Conservation (phyloP, 2,888 invertebrate genomes). For the Deroplatys truncata region DNA sequence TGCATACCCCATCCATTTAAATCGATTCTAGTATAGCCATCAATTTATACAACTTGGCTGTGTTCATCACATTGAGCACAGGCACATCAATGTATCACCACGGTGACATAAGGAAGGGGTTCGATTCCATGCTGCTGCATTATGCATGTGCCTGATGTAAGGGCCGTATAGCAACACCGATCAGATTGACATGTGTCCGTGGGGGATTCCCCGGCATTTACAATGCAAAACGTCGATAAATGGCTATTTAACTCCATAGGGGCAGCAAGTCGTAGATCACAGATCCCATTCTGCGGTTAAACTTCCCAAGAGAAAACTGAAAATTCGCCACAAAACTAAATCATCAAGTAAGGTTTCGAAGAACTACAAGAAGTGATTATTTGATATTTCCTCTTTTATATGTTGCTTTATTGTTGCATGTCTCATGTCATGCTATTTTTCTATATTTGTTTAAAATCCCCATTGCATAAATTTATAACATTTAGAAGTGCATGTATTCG, state of each 20-base stretch:
- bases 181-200: neutral
- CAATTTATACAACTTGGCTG: neutral
- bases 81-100: neutral
- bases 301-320: neutral
- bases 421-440: too few relatives aligned
- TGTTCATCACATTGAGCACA: neutral
- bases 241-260: neutral
- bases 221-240: neutral
- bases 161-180: neutral
- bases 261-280: neutral
- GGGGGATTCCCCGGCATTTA: neutral
- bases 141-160: neutral
- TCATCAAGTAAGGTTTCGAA: neutral
- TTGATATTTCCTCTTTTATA: too few relatives aligned
- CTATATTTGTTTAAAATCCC: too few relatives aligned
- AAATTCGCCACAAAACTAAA: neutral
- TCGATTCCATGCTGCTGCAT: neutral
- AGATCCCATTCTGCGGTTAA: neutral
- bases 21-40: neutral
- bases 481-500: too few relatives aligned
- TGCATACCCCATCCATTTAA: neutral
- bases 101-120: neutral
- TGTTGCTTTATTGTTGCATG: too few relatives aligned
- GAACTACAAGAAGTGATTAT: too few relatives aligned
- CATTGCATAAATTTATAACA: too few relatives aligned